These are phyloP conservation scores for Steinernema scapterisci DNA, from an alignment of 2,888 invertebrate species.

Conservation along the genomic window DNA sequence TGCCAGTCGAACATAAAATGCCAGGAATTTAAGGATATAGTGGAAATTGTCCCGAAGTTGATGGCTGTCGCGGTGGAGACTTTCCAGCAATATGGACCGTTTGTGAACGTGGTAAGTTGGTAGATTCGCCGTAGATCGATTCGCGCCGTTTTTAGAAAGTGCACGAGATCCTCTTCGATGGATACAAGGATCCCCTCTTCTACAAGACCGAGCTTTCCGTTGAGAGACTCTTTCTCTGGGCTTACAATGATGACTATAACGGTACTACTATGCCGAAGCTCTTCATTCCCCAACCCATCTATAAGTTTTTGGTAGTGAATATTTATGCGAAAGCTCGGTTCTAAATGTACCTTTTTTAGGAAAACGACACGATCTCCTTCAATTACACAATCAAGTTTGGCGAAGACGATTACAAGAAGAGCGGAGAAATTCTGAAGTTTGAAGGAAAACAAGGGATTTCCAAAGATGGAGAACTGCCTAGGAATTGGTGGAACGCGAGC, in stretches of 20 bases:
- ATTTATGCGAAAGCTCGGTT: not conserved
- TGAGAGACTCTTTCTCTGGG: not conserved
- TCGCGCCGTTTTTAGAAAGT: not conserved
- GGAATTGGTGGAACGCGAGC: conserved; percentile 2
- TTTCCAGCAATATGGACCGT: conserved; percentile 2
- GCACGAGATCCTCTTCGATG: conserved; percentile 22
- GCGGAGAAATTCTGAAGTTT: not conserved
- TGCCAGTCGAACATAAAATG: too few relatives aligned
- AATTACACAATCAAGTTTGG: not conserved
- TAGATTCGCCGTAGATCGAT: not conserved
- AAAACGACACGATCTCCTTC: not conserved
- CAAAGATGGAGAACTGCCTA: not conserved
- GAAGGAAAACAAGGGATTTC: not conserved
- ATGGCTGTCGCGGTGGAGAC: not conserved
- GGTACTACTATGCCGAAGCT: not conserved
- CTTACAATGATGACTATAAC: not conserved
- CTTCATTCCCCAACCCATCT: not conserved
- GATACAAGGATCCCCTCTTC: conserved; percentile 2
- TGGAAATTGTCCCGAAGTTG: not conserved
- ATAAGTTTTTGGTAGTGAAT: not conserved
- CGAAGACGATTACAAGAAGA: not conserved
- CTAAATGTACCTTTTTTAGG: not conserved
- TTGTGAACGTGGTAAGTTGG: not conserved
- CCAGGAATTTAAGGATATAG: not conserved
- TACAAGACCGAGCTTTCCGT: not conserved